These are phyloP conservation scores for Berghia stephanieae DNA, from an alignment of 1,140 invertebrate genomes.

Conservation along the genomic window DNA sequence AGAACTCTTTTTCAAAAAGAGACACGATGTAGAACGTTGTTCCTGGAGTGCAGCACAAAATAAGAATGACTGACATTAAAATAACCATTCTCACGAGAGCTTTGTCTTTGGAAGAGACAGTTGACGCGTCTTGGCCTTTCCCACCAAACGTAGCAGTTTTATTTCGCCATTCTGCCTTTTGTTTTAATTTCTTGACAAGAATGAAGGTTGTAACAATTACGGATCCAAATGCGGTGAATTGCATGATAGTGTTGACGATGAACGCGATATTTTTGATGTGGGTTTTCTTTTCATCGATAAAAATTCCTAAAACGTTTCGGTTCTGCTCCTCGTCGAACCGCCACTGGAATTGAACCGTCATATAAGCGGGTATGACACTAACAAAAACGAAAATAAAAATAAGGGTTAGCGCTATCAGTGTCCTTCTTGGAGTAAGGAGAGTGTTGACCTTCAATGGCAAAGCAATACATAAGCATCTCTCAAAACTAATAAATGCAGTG, in stretches of 20 bases:
- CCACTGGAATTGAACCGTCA: background rate
- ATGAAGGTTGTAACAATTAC: background rate
- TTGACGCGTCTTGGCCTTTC: too few relatives aligned
- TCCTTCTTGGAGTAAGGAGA: background rate
- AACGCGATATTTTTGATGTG: background rate
- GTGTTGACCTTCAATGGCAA: constrained; percentile 3
- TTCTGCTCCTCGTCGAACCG: background rate
- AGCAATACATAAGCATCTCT: constrained; percentile 14
- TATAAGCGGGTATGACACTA: background rate
- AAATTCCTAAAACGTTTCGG: background rate
- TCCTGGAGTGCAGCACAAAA: background rate
- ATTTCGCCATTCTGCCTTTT: background rate
- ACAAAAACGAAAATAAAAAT: background rate
- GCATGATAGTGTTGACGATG: background rate
- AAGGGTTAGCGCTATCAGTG: background rate
- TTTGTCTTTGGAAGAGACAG: background rate
- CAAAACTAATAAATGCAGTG: constrained; percentile 13
- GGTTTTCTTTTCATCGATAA: background rate
- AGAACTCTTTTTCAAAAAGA: too few relatives aligned
- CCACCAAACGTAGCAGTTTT: too few relatives aligned
- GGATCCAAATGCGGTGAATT: background rate
- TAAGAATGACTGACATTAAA: background rate
- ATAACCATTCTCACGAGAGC: background rate
- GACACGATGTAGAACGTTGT: too few relatives aligned
- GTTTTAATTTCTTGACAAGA: background rate